A percentile compares a stretch with the other conserved stretches of the same genome.
Evolutionary conservation across 2,888 invertebrate species (phyloP).

Genomic region (Pyrgus malvae): DNA sequence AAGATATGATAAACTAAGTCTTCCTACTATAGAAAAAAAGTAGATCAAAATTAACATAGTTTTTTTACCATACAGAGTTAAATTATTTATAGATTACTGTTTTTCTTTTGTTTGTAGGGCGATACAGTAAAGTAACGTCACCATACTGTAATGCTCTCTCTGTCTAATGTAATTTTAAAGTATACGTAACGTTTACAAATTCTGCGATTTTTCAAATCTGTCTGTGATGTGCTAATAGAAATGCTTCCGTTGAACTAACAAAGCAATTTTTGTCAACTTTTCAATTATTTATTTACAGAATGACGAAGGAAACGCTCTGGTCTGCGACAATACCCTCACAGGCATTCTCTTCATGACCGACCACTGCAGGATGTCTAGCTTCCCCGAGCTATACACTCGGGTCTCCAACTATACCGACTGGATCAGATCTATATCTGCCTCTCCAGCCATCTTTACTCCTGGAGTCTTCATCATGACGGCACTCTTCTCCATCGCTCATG

Average conservation of each 20-base stretch:
- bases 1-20: too few species aligned
- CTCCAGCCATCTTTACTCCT: conserved; percentile 42
- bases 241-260: neutral
- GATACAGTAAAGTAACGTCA: too few species aligned
- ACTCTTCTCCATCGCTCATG: conserved; percentile 40
- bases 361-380: conserved; percentile 37
- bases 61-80: too few species aligned
- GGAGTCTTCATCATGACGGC: conserved; percentile 41
- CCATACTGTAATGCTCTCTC: too few species aligned
- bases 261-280: neutral
- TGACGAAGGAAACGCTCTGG: conserved; percentile 49
- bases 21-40: too few species aligned
- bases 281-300: conserved; percentile 43
- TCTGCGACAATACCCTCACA: conserved; percentile 48
- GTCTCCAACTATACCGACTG: conserved; percentile 53
- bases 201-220: too few species aligned
- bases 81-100: too few species aligned
- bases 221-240: too few species aligned
- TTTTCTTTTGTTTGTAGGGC: too few species aligned
- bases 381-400: conserved; percentile 55
- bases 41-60: too few species aligned
- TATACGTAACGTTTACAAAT: too few species aligned
- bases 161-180: too few species aligned
- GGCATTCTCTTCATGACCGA: conserved; percentile 48
- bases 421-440: conserved; percentile 47